Base-by-base conservation (phyloP, 2,888 invertebrate species). In the Tetragonula carbonaria region DNA sequence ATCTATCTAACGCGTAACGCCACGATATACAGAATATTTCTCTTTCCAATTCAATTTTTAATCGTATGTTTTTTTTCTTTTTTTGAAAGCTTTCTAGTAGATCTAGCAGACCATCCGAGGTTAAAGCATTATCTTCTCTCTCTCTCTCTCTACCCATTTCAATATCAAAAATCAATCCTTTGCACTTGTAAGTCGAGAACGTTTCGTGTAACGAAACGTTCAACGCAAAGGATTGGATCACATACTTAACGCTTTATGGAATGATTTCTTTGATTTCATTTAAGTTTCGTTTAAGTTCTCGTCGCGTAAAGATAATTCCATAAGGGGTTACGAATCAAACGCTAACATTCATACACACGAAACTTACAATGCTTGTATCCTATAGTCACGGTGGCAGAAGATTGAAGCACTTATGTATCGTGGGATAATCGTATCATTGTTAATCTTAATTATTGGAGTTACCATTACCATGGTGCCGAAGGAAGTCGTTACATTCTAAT, bases 371-470 rank as follows among this genome's bases (percentile, higher is more conserved):
- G 80, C 85, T 88, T 86, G 79, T 91, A 90, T 91, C 86, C 91
- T 91, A 88, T 92, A 93, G 93, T 93, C 93, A 86, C 86, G 90
- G 90, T 92, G 92, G 93, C 91, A 90, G 93, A 91, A 88, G 91
- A 91, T 92, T 85, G 89, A 90, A 88, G 91, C 91, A 87, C 82
- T 89, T 87, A 88, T 93, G 88, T 91, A 90, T 91, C 92, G 89
- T 91, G 92, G 93, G 90, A 90, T 93, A 92, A 90, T 93, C 90
- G 78, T 93, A 87, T 91, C 91, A 80, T 91, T 91, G 77, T 91
- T 93, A 88, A 89, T 93, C 90, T 74, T 93, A 86, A 91, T 93
- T 87, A 89, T 92, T 89, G 93, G 92, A 91, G 88, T 93, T 84
- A 85, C 89, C 86, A 84, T 91, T 86, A 89, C 90, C 87, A 82